Evolutionary conservation across 2,797 vertebrate species (phyloP).

Genomic region (Melanotaenia nigrans): DNA sequence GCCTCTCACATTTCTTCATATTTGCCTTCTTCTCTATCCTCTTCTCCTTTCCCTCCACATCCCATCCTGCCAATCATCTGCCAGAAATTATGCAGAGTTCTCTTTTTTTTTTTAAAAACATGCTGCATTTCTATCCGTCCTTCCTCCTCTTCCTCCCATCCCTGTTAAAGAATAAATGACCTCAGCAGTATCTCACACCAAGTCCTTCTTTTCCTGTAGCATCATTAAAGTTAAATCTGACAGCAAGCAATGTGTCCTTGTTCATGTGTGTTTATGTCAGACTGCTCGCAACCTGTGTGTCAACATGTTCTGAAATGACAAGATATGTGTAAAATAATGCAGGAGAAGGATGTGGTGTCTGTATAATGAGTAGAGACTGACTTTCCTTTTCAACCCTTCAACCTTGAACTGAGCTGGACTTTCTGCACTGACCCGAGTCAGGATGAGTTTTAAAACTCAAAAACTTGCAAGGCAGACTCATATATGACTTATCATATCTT

Average conservation of each 20-base stretch:
- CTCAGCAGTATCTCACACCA: slow-evolving; percentile 57
- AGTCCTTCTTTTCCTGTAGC: slow-evolving; percentile 29
- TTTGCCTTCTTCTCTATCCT: slow-evolving; percentile 33
- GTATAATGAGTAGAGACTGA: slow-evolving; percentile 51
- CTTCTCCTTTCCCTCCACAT: slow-evolving; percentile 56
- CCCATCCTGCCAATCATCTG: slow-evolving; percentile 80
- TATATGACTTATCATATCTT: neutral
- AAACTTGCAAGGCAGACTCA: neutral
- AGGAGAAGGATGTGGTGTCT: slow-evolving; percentile 25
- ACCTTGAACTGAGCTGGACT: slow-evolving; percentile 61
- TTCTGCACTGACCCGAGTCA: slow-evolving; percentile 11
- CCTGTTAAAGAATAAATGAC: slow-evolving; percentile 56
- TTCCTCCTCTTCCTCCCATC: neutral
- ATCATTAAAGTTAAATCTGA: slow-evolving; percentile 71
- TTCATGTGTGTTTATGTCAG: slow-evolving; percentile 36
- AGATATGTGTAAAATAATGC: slow-evolving; percentile 53
- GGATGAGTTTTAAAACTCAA: neutral
- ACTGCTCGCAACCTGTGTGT: slow-evolving; percentile 15
- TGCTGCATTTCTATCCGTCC: slow-evolving; percentile 50
- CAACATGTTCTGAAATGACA: slow-evolving; percentile 22
- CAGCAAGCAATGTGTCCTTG: slow-evolving; percentile 50
- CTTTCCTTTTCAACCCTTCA: slow-evolving; percentile 48
- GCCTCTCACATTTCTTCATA: slow-evolving; percentile 26
- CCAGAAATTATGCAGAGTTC: slow-evolving; percentile 77
- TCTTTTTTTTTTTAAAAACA: slow-evolving; percentile 69